These are phyloP conservation scores for Naja naja DNA, from an alignment of 2,113 vertebrate species.

Conservation along the genomic window DNA sequence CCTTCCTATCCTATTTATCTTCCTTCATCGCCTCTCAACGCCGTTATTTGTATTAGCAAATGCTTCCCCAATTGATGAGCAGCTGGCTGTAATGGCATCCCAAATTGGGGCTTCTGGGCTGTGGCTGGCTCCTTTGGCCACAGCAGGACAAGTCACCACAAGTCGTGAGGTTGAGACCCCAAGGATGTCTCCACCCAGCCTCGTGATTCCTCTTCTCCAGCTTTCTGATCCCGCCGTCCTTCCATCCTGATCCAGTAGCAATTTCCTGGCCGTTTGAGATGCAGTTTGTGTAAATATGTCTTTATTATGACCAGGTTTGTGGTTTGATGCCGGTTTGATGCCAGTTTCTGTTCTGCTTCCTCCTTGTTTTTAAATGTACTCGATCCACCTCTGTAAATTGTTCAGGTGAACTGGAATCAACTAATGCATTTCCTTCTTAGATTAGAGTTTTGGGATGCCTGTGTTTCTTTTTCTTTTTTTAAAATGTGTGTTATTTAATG, in stretches of 20 bases:
- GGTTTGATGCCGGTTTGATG: neutral
- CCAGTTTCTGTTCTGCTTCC: rapidly evolving
- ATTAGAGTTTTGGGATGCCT: rapidly evolving
- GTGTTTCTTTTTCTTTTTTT: neutral
- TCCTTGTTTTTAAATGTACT: rapidly evolving
- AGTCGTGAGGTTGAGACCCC: too few relatives aligned
- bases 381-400: neutral
- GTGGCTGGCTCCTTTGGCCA: rapidly evolving
- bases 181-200: neutral
- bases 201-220: neutral
- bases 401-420: neutral
- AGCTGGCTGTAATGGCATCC: neutral
- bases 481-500: neutral
- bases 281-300: rapidly evolving
- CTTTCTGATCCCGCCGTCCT: neutral
- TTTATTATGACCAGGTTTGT: rapidly evolving
- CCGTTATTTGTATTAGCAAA: too few relatives aligned
- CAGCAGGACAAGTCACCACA: too few relatives aligned
- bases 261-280: neutral
- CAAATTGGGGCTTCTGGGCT: neutral
- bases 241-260: too few relatives aligned
- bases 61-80: neutral
- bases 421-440: neutral
- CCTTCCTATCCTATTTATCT: neutral
- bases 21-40: neutral